Evolutionary conservation across 2,797 vertebrate genomes (phyloP), one percentile per base, ranked within the genome.

Genomic region (Sebastes hubbsi): DNA sequence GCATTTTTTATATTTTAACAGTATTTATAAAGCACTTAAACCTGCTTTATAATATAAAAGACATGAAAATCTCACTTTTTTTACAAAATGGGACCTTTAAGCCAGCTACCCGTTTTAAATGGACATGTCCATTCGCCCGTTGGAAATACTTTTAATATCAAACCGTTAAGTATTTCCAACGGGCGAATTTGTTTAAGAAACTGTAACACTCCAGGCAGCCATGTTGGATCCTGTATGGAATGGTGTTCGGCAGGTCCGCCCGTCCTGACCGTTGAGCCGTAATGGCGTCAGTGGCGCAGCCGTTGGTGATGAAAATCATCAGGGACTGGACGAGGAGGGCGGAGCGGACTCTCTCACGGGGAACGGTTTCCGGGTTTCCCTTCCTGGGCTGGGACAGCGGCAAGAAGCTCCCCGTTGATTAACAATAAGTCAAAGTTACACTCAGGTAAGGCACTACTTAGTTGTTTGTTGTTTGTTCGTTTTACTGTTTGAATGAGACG

Each of bases 361-460:
- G 78, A 87, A 87, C 81, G n/a, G 89, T 93, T 97, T 96, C 96
- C 96, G 96, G 94, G 95, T 93, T 92, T 93, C 89, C 88, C 91
- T 96, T 96, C 94, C 94, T 95, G 94, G 94, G 93, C 87, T 94
- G 94, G 92, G 89, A 92, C 91, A 87, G 88, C 73, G 83, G 85
- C 85, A 70, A 91, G 81, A 91, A 78, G 85, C 38, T 42, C 80
- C 67, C 81, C 66, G 80, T 80, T 78, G 81, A 66, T 75, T 85
- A 89, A 82, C 83, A 22, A 75, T 79, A 81, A 60, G 64, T 85
- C 71, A 89, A 80, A 92, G 72, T 92, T 87, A 86, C 80, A 10
- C 62, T 61, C 93, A 96, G 96, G 96, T 96, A 96, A 96, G 95
- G 29, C 29, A 27, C 78, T 20, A 60, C 18, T n/a, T n/a, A 13